Percentiles rank a stretch among this genome's conserved stretches.
These are phyloP conservation scores for Ictalurus punctatus DNA, from an alignment of 2,113 vertebrate genomes.

Conservation along the genomic window DNA sequence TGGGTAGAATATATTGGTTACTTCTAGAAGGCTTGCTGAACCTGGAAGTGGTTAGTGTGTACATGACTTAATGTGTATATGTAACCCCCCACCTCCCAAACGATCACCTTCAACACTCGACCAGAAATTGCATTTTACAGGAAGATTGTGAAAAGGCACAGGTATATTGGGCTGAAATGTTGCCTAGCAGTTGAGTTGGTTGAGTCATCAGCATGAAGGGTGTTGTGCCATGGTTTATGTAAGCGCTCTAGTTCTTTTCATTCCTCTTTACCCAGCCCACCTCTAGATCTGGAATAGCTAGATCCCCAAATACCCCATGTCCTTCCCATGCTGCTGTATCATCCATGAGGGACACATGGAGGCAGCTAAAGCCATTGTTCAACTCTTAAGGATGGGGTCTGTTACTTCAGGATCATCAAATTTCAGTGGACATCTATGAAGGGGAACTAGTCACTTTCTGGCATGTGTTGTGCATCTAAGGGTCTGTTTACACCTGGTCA, in stretches of 20 bases:
- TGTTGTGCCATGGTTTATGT: background rate
- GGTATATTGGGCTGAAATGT: background rate
- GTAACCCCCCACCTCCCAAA: no score
- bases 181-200: background rate
- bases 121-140: background rate
- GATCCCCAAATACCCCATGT: background rate
- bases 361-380: background rate
- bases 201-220: conserved; percentile 28
- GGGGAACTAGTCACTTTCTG: background rate
- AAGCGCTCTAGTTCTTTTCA: background rate
- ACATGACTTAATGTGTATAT: background rate
- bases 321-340: background rate
- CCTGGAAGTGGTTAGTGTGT: background rate
- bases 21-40: background rate
- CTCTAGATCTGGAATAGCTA: background rate
- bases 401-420: background rate
- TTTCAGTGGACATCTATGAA: background rate
- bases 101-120: background rate
- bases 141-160: background rate
- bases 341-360: background rate
- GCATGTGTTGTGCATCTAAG: background rate
- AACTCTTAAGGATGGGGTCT: background rate
- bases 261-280: background rate
- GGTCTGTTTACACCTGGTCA: no score
- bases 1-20: background rate